Percentiles rank a stretch among this genome's conserved stretches.
phyloP scores from a whole-genome alignment of 1,140 invertebrate species.

The Leptoteleia sp. region DNA sequence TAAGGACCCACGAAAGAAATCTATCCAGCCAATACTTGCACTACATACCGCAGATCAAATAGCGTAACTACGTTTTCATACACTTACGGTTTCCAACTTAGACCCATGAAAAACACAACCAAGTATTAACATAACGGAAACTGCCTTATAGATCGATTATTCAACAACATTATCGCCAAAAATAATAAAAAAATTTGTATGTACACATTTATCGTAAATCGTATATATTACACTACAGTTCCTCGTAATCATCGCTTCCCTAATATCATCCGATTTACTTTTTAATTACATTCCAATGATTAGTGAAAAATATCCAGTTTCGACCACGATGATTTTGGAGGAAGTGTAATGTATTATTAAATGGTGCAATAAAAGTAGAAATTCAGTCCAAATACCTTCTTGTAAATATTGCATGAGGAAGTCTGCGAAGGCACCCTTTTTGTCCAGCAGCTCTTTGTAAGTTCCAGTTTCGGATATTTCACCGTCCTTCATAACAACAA shows the following conservation, averaged over 20 bases:
- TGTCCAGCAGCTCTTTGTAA: slow-evolving; percentile 90
- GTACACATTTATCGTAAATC: too few species aligned
- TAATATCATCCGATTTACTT: too few species aligned
- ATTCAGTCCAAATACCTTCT: slow-evolving; percentile 85
- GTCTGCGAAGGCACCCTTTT: slow-evolving; percentile 90
- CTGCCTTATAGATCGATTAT: slow-evolving; percentile 4
- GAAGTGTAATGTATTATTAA: too few species aligned
- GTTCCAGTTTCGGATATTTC: slow-evolving; percentile 91
- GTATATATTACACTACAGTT: too few species aligned
- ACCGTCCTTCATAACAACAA: slow-evolving; percentile 92
- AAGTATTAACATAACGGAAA: slow-evolving; percentile 69
- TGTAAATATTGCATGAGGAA: slow-evolving; percentile 91
- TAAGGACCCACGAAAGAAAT: slow-evolving; percentile 9
- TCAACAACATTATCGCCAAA: slow-evolving; percentile 1
- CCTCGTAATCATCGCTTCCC: too few species aligned
- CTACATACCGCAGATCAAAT: slow-evolving; percentile 64
- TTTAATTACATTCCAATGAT: too few species aligned
- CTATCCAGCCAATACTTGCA: slow-evolving; percentile 22
- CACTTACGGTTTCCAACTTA: slow-evolving; percentile 81
- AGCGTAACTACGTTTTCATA: slow-evolving; percentile 73
- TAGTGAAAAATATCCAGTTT: too few species aligned
- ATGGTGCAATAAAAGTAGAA: too few species aligned
- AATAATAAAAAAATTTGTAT: slow-evolving; percentile 19
- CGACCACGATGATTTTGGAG: too few species aligned
- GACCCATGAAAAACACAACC: slow-evolving; percentile 78